Conservation (phyloP, 2,888 invertebrate genomes). For the Cephus nigrinus region DNA sequence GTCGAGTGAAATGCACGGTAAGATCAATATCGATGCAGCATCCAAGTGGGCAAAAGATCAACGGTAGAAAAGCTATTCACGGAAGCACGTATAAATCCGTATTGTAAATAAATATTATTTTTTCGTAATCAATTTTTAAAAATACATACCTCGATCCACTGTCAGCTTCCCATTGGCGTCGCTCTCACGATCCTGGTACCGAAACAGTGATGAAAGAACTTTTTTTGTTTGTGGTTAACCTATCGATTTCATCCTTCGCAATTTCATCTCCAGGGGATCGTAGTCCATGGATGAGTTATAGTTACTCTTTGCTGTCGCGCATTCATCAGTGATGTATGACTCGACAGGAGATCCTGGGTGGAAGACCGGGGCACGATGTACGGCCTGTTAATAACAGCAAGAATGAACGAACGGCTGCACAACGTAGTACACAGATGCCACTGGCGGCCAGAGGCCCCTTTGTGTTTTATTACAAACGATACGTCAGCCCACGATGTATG, state of each 20-base stretch:
- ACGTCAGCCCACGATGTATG: conserved; percentile 62
- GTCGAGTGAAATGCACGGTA: neutral
- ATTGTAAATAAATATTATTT: neutral
- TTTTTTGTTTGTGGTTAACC: conserved; percentile 41
- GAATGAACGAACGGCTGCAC: conserved; percentile 46
- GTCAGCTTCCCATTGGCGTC: neutral
- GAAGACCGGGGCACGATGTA: conserved; percentile 50
- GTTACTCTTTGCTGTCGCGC: conserved; percentile 59
- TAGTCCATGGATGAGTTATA: conserved; percentile 61
- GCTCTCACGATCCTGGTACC: neutral
- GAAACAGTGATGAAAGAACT: conserved; percentile 23
- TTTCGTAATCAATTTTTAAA: neutral
- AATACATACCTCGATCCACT: neutral
- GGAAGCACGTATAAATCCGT: neutral
- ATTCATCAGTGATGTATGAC: conserved; percentile 62
- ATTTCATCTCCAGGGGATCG: conserved; percentile 43
- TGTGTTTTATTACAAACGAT: conserved; percentile 66
- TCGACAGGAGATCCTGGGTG: conserved; percentile 56
- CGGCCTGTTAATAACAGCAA: conserved; percentile 60
- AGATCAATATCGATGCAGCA: neutral
- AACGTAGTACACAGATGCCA: conserved; percentile 54
- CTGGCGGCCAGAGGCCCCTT: conserved; percentile 56
- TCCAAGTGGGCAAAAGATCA: neutral
- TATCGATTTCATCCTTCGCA: conserved; percentile 55
- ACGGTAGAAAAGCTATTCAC: neutral